Percentiles rank a stretch among this genome's conserved stretches.
Evolutionary conservation across 2,888 invertebrate genomes (phyloP).

Genomic region (Papilio protenor): DNA sequence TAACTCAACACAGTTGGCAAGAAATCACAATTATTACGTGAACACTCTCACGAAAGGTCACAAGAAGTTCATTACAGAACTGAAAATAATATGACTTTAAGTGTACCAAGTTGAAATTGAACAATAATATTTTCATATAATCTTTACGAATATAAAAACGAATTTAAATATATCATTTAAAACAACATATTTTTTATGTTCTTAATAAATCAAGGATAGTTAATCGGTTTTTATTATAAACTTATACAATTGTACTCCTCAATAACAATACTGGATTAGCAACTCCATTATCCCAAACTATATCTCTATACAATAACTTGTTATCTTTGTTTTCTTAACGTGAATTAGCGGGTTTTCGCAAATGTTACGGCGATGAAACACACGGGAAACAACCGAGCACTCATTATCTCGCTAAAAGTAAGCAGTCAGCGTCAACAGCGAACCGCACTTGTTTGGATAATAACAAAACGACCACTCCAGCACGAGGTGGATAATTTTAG

Average conservation of each 20-base stretch:
- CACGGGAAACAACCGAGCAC: neutral
- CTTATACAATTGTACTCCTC: too few species aligned
- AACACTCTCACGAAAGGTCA: conserved; percentile 17
- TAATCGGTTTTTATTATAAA: neutral
- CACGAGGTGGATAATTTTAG: conserved; percentile 18
- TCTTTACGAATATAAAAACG: neutral
- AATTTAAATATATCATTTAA: neutral
- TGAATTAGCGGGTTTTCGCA: neutral
- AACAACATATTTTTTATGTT: neutral
- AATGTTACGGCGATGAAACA: neutral
- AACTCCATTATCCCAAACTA: too few species aligned
- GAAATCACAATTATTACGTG: conserved; percentile 23
- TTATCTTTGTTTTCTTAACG: neutral
- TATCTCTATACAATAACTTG: neutral
- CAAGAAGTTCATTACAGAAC: conserved; percentile 10
- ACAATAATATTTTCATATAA: neutral
- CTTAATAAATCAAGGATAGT: neutral
- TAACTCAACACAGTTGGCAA: neutral
- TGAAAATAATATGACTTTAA: neutral
- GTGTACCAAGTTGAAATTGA: neutral
- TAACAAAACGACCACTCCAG: conserved; percentile 15
- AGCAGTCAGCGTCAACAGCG: conserved; percentile 4
- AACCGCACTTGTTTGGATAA: conserved; percentile 15
- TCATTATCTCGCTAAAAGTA: conserved; percentile 14
- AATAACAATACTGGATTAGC: too few species aligned